Evolutionary conservation across 2,797 vertebrate genomes (phyloP).

Genomic region (Characodon lateralis): DNA sequence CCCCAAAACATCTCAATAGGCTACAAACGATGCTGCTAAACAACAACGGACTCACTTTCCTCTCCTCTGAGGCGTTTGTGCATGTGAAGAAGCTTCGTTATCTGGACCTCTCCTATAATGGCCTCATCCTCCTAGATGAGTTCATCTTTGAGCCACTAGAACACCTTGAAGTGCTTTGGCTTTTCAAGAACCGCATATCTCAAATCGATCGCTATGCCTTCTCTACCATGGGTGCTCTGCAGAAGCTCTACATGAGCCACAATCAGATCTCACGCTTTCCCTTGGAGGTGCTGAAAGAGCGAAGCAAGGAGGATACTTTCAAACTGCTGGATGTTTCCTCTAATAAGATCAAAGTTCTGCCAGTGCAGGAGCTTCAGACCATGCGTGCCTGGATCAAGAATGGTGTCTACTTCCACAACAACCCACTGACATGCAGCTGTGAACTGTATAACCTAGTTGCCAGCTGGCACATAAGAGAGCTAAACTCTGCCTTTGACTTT

Average conservation of each 20-base stretch:
- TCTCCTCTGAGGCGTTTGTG: constrained; percentile 91
- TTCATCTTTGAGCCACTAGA: constrained; percentile 88
- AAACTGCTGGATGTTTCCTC: constrained; percentile 89
- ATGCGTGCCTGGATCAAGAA: constrained; percentile 92
- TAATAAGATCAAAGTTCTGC: constrained; percentile 87
- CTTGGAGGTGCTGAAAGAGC: constrained; percentile 89
- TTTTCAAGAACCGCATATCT: constrained; percentile 91
- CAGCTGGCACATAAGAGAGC: constrained; percentile 83
- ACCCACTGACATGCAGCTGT: constrained; percentile 88
- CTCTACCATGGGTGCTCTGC: constrained; percentile 81
- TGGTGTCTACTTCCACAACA: constrained; percentile 91
- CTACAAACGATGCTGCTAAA: constrained; percentile 88
- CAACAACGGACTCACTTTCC: constrained; percentile 90
- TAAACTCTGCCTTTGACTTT: constrained; percentile 89
- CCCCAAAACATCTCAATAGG: constrained; percentile 71
- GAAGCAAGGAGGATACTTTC: constrained; percentile 81
- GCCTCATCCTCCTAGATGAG: constrained; percentile 86
- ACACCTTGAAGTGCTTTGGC: constrained; percentile 89
- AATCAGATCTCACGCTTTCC: constrained; percentile 92
- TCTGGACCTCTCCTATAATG: constrained; percentile 93
- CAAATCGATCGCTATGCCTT: constrained; percentile 91
- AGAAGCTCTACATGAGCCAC: constrained; percentile 93
- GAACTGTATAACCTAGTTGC: constrained; percentile 86
- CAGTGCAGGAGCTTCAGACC: constrained; percentile 81
- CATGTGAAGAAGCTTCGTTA: constrained; percentile 85